These are phyloP conservation scores for Lordiphosa andalusiaca DNA, from an alignment of 2,888 invertebrate species.

Conservation along the genomic window DNA sequence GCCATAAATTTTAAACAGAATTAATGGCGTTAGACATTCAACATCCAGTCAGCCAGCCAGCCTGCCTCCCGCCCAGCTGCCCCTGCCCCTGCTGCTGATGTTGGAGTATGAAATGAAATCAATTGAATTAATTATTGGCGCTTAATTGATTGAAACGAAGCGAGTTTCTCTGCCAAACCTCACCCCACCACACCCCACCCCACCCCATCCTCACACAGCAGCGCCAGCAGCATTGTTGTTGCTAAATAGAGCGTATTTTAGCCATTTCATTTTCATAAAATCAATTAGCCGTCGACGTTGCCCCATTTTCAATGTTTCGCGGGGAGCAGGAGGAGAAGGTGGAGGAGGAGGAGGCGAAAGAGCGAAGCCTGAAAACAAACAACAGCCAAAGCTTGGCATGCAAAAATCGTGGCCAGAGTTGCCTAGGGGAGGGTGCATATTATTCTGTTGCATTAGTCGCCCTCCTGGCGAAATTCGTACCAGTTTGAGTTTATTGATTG, in stretches of 20 bases:
- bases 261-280: constrained; percentile 73
- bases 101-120: constrained; percentile 67
- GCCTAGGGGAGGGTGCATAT: not conserved
- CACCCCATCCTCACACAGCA: too few species aligned
- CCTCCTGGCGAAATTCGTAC: too few species aligned
- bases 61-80: not conserved
- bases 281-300: constrained; percentile 57
- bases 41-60: constrained; percentile 13
- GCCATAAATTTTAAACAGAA: constrained; percentile 72
- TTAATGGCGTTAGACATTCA: constrained; percentile 70
- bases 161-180: constrained; percentile 26
- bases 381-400: not conserved
- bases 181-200: not conserved
- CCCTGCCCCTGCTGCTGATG: constrained; percentile 14
- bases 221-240: constrained; percentile 62
- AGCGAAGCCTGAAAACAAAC: not conserved
- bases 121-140: constrained; percentile 79
- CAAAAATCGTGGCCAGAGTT: too few species aligned
- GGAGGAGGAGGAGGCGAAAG: not conserved
- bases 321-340: not conserved
- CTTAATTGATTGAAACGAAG: constrained; percentile 77
- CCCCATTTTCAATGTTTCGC: constrained; percentile 4
- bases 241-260: constrained; percentile 74
- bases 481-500: too few species aligned
- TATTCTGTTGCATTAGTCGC: not conserved